These are phyloP conservation scores for Cylloceria caligata DNA, from an alignment of 2,888 invertebrate species.

Conservation along the genomic window DNA sequence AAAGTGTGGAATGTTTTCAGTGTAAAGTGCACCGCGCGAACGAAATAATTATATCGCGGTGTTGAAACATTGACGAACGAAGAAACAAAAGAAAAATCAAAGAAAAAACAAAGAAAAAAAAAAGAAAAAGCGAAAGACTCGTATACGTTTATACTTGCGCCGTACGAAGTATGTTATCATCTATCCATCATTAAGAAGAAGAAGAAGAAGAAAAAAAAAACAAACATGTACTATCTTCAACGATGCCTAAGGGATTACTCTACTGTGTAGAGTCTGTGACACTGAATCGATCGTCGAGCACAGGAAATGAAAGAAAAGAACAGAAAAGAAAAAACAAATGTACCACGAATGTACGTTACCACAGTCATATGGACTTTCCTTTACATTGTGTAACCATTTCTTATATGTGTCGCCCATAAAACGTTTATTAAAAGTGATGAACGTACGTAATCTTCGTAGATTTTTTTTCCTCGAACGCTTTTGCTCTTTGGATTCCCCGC, in stretches of 20 bases:
- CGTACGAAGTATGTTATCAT: slow-evolving; percentile 62
- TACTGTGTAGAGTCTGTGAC: slow-evolving; percentile 79
- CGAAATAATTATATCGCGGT: slow-evolving; percentile 40
- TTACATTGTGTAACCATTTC: slow-evolving; percentile 67
- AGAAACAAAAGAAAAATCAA: not conserved
- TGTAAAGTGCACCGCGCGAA: slow-evolving; percentile 66
- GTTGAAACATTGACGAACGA: slow-evolving; percentile 23
- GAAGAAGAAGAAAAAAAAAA: slow-evolving; percentile 39
- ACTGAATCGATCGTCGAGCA: slow-evolving; percentile 58
- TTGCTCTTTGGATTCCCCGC: slow-evolving; percentile 19
- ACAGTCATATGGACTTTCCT: slow-evolving; percentile 65
- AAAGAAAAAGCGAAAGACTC: slow-evolving; percentile 73
- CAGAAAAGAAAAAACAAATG: slow-evolving; percentile 49
- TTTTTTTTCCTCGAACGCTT: slow-evolving; percentile 41
- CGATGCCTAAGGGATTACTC: slow-evolving; percentile 76
- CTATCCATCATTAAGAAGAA: slow-evolving; percentile 53
- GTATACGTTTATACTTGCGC: slow-evolving; percentile 77
- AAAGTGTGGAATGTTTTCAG: slow-evolving; percentile 70
- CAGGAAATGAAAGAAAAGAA: slow-evolving; percentile 34
- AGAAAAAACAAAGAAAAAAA: not conserved
- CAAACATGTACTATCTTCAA: slow-evolving; percentile 75
- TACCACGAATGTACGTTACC: slow-evolving; percentile 67
- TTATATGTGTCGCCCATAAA: slow-evolving; percentile 60
- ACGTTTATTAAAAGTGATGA: slow-evolving; percentile 60
- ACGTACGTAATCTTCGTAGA: slow-evolving; percentile 37